Evolutionary conservation across 2,888 invertebrate genomes (phyloP), one percentile per base, ranked within the genome.

Genomic region (Polietes domitor): DNA sequence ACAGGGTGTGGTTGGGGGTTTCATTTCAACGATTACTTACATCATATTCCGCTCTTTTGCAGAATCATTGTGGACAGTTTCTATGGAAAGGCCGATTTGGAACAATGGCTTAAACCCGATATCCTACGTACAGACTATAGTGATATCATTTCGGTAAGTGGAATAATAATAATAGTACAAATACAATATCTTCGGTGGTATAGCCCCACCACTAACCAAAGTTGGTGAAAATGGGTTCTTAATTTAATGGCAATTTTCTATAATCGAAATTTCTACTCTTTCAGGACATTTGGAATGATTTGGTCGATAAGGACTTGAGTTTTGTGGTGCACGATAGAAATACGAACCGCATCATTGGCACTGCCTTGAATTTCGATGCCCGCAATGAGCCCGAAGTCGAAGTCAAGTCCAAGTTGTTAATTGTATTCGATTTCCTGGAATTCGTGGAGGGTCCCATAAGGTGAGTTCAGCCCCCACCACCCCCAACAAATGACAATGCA

Each of bases 41-140:
- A 37, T 58, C 17, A 19, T 10, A 12, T 58, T 5, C 6, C 53
- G 37, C 19, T 17, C 21, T 28, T 65, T 84, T 2, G 37, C 91
- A 97, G 97, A 80, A 97, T 97, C 92, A 95, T 97, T 83, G 95
- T 96, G 0, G 94, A 95, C 5, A 97, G 97, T 89, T 97, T 97
- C 92, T 96, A 96, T 91, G 94, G 94, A 88, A 97, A 97, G 92
- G 97, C 97, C 0, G 97, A 97, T 89, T 90, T 98, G 87, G 97
- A 97, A 89, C 94, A 95, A 89, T 97, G 96, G 94, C 90, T 97
- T 17, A 94, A 95, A 85, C 95, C 96, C 1, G 94, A 95, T 80
- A 95, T 97, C 19, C 92, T 93, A 9, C 93, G 94, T 6, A 91
- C 93, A 0, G 96, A 97, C 90, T 97, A 97, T 91, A 93, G 93